These are phyloP conservation scores for Glomeris marginata DNA, from an alignment of 2,888 invertebrate genomes.

Conservation along the genomic window DNA sequence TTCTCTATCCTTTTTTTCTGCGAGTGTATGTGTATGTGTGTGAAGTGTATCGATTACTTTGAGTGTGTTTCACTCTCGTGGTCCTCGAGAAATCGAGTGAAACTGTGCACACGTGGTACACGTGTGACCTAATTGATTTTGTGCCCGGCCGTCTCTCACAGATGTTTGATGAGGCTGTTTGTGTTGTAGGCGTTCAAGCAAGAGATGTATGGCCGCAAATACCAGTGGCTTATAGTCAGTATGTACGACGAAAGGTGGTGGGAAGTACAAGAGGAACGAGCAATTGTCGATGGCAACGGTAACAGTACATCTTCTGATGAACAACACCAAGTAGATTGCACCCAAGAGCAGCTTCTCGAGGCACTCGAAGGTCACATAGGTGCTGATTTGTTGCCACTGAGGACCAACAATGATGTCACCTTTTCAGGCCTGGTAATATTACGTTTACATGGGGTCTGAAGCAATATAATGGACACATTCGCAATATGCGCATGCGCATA, in stretches of 20 bases:
- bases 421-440: constrained; percentile 72
- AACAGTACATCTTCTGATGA: constrained; percentile 2
- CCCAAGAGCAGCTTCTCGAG: constrained; percentile 51
- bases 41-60: too few relatives aligned
- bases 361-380: constrained; percentile 78
- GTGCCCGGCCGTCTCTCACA: not conserved
- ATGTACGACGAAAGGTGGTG: constrained; percentile 25
- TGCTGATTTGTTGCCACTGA: constrained; percentile 71
- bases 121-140: not conserved
- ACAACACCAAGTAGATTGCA: constrained; percentile 35
- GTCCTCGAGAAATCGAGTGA: not conserved
- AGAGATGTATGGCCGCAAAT: constrained; percentile 67
- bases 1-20: not conserved
- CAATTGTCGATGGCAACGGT: constrained; percentile 11
- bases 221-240: constrained; percentile 74
- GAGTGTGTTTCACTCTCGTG: too few relatives aligned
- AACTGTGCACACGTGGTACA: not conserved
- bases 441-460: not conserved
- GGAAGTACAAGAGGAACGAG: constrained; percentile 9
- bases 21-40: not conserved
- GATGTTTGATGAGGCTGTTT: constrained; percentile 1
- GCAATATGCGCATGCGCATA: not conserved
- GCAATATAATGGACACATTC: too few relatives aligned
- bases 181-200: constrained; percentile 23
- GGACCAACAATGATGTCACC: constrained; percentile 71